phyloP scores from a whole-genome alignment of 1,140 invertebrate genomes.

The Trichogramma pretiosum region DNA sequence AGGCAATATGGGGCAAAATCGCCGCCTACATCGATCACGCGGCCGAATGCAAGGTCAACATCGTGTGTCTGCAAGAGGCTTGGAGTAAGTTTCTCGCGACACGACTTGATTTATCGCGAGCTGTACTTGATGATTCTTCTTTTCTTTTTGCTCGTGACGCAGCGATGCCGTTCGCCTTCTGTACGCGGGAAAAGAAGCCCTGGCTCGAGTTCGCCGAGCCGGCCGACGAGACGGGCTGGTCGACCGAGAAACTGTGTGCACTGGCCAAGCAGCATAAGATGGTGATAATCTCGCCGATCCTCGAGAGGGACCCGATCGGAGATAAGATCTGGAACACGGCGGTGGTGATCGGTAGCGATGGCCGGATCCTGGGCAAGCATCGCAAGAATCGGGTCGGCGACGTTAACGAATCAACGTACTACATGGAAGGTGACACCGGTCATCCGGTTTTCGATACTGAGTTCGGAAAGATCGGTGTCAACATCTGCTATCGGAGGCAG shows the following conservation, averaged over 20 bases:
- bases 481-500: conserved; percentile 97
- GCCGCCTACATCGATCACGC: conserved; percentile 65
- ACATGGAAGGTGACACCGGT: conserved; percentile 90
- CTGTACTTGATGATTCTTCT: not conserved
- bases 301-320: conserved; percentile 81
- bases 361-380: conserved; percentile 85
- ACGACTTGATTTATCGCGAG: not conserved
- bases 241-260: conserved; percentile 72
- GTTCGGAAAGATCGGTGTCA: conserved; percentile 85
- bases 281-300: conserved; percentile 91
- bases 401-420: conserved; percentile 99
- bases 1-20: conserved; percentile 75
- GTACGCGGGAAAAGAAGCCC: conserved; percentile 90
- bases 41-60: conserved; percentile 64
- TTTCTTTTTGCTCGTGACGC: conserved; percentile 19
- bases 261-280: conserved; percentile 81
- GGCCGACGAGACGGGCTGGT: conserved; percentile 75
- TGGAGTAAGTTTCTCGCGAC: conserved; percentile 69
- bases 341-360: conserved; percentile 86
- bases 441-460: conserved; percentile 88
- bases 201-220: conserved; percentile 97
- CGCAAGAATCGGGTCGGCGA: conserved; percentile 99
- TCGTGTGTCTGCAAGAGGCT: conserved; percentile 93
- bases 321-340: conserved; percentile 95
- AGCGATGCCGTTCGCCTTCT: conserved; percentile 99